A percentile compares a stretch with the other conserved stretches of the same genome.
Conservation (phyloP, 2,888 invertebrate genomes). For the Arctia plantaginis region DNA sequence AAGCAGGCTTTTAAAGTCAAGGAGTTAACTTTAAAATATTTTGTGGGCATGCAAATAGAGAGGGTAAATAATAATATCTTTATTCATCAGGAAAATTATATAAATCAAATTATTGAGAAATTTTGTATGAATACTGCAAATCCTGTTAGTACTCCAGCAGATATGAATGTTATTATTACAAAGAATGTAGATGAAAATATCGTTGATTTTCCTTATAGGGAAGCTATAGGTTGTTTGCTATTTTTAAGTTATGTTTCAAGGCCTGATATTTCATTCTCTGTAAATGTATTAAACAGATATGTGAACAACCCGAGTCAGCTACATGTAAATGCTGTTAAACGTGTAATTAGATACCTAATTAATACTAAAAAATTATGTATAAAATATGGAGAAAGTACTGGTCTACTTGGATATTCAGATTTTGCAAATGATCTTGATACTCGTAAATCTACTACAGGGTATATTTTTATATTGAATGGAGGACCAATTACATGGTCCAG, state of each 20-base stretch:
- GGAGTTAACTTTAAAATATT: slow-evolving; percentile 37
- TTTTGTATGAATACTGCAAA: slow-evolving; percentile 46
- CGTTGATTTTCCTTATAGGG: slow-evolving; percentile 30
- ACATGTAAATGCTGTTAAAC: slow-evolving; percentile 45
- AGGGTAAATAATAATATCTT: no score
- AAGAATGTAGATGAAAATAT: slow-evolving; percentile 8
- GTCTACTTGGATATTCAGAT: slow-evolving; percentile 47
- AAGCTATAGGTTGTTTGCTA: slow-evolving; percentile 42
- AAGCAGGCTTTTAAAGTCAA: no score
- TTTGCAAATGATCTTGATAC: slow-evolving; percentile 50
- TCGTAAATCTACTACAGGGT: no score
- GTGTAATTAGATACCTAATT: slow-evolving; percentile 44
- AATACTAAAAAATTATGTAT: slow-evolving; percentile 47
- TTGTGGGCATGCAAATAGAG: slow-evolving; percentile 48
- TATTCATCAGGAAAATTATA: slow-evolving; percentile 36
- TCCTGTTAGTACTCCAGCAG: slow-evolving; percentile 23
- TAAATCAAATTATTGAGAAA: slow-evolving; percentile 42
- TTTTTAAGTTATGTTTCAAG: slow-evolving; percentile 43
- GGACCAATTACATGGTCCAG: slow-evolving; percentile 35
- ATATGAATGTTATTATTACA: slow-evolving; percentile 23
- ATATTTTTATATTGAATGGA: no score
- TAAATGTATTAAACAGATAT: slow-evolving; percentile 45
- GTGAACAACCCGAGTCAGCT: slow-evolving; percentile 33
- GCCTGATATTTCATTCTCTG: slow-evolving; percentile 31
- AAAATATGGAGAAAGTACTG: no score